These are phyloP conservation scores for Ginglymostoma cirratum DNA, from an alignment of 2,113 vertebrate species.

Conservation along the genomic window DNA sequence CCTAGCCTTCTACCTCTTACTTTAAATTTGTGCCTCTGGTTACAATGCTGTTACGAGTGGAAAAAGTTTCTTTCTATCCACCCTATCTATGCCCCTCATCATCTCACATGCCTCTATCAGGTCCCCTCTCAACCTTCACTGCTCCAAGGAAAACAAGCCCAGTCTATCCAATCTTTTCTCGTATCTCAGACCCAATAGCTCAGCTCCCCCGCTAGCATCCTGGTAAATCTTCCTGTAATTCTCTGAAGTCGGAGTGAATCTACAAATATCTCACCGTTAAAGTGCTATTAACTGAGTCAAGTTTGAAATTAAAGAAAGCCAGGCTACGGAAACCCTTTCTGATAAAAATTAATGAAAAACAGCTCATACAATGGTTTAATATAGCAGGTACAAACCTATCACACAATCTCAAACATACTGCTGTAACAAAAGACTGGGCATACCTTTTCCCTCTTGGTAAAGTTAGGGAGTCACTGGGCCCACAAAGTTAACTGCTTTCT, in stretches of 20 bases:
- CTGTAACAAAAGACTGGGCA: not conserved
- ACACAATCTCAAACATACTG: not conserved
- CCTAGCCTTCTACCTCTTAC: too few relatives aligned
- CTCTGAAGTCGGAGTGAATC: not conserved
- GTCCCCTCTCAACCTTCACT: too few relatives aligned
- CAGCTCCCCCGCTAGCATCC: too few relatives aligned
- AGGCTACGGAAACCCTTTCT: not conserved
- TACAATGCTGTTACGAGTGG: too few relatives aligned
- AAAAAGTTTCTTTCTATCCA: too few relatives aligned
- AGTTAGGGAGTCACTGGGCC: not conserved
- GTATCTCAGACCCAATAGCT: too few relatives aligned
- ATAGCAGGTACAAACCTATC: not conserved
- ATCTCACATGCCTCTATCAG: too few relatives aligned
- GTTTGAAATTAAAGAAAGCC: not conserved
- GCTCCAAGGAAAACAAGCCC: too few relatives aligned
- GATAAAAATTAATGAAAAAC: not conserved
- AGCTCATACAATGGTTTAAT: not conserved
- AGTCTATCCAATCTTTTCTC: too few relatives aligned
- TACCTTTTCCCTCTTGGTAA: not conserved
- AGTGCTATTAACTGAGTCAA: not conserved
- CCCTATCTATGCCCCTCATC: too few relatives aligned
- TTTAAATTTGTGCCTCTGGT: too few relatives aligned
- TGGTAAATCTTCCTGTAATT: not conserved
- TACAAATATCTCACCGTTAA: not conserved
- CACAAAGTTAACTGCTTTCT: too few relatives aligned